Base-by-base conservation (phyloP, 2,797 vertebrate species). In the Arctocebus calabarensis region DNA sequence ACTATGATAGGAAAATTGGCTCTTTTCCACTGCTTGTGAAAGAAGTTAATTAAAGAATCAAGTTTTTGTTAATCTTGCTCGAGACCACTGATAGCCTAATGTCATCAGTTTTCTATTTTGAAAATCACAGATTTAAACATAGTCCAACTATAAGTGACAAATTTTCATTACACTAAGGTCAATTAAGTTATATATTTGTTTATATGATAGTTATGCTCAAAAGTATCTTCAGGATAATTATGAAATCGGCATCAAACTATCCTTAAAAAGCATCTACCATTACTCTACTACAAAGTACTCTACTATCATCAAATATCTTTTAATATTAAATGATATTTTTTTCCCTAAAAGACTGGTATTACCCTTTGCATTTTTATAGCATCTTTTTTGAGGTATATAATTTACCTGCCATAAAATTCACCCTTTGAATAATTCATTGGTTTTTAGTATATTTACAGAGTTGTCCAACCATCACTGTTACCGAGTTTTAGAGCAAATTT, bases 51-150 rank as follows among this genome's bases (percentile, higher is more conserved):
- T 74, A 61, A 91, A 48, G 13, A 86, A 61, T 82, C 27, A 86
- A 59, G 74, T 29, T 90, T 88, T 14, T 64, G 61, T 87, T 87
- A 92, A n/a, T 48, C 74, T 11, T 90, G 55, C 34, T 73, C 74
- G 32, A 91, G 25, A 20, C 11, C 48, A 78, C 64, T 57, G 43
- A 68, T 7, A 70, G 8, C 4, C 74, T 48, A 57, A 66, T 73
- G 29, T 66, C 55, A 79, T 43, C 55, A 77, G 55, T 71, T 92
- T 84, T 61, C 71, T 32, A 48, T 88, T 88, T 66, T 83, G 9
- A 52, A 84, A 83, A 64, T 66, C 68, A 48, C 5, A 81, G 37
- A 82, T 74, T 66, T 86, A 74, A 86, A 84, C 32, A 91, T 4
- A 73, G 79, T 84, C 75, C 32, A 91, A 73, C 81, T 74, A 48